phyloP scores from a whole-genome alignment of 2,113 vertebrate species.

The Lagenorhynchus albirostris region DNA sequence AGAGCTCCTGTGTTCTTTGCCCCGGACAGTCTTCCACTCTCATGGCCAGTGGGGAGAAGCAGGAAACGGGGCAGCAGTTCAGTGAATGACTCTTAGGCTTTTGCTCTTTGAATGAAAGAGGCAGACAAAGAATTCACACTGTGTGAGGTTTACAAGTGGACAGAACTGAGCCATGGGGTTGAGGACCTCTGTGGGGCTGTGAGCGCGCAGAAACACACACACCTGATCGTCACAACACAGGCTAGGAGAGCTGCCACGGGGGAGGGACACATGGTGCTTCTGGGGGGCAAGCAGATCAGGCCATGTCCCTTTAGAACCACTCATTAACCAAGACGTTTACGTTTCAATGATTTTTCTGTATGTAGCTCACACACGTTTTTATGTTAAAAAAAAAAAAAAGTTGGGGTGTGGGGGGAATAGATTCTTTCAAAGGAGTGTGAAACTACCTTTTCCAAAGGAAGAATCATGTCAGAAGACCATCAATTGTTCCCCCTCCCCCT shows the following conservation, averaged over 20 bases:
- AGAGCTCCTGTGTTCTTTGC: rapidly evolving
- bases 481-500: too few relatives aligned
- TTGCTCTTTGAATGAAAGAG: not conserved
- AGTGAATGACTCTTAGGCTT: not conserved
- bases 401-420: not conserved
- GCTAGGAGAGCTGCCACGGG: rapidly evolving
- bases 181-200: not conserved
- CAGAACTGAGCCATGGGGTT: not conserved
- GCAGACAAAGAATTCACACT: not conserved
- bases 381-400: not conserved
- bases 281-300: not conserved
- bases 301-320: rapidly evolving
- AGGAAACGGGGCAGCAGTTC: not conserved
- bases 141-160: not conserved
- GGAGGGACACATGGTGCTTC: not conserved
- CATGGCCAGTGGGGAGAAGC: not conserved
- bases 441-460: not conserved
- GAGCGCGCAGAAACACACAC: not conserved
- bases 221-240: rapidly evolving
- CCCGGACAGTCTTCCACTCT: too few relatives aligned
- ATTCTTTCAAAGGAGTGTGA: not conserved
- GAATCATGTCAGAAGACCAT: too few relatives aligned
- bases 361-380: not conserved
- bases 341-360: not conserved
- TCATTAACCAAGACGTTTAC: rapidly evolving